Evolutionary conservation across 1,140 invertebrate genomes (phyloP).

Genomic region (Chelonus insularis): DNA sequence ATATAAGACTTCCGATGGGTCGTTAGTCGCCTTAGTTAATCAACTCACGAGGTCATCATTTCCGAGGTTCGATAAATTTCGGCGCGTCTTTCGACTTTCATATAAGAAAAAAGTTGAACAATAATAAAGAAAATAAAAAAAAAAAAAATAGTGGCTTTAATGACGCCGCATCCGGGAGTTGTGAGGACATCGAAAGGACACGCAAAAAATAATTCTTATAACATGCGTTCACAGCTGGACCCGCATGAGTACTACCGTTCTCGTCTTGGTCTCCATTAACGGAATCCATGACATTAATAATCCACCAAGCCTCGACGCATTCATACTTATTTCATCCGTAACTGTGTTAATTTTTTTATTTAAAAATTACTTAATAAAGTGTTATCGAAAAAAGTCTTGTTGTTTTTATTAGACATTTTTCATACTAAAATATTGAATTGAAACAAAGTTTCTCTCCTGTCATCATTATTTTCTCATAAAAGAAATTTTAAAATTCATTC

Average conservation of each 20-base stretch:
- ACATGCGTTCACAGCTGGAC: conserved; percentile 45
- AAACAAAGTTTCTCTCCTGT: too few relatives aligned
- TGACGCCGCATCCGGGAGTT: conserved; percentile 52
- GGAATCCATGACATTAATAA: conserved; percentile 23
- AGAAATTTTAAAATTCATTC: too few relatives aligned
- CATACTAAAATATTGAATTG: too few relatives aligned
- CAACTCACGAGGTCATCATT: not conserved
- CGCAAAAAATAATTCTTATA: conserved; percentile 43
- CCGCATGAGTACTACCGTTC: conserved; percentile 40
- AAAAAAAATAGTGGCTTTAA: conserved; percentile 37
- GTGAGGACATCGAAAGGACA: conserved; percentile 40
- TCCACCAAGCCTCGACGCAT: not conserved
- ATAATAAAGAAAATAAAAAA: conserved; percentile 7
- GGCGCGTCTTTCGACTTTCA: not conserved
- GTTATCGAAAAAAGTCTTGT: too few relatives aligned
- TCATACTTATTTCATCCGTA: too few relatives aligned
- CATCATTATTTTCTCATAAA: too few relatives aligned
- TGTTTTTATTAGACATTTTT: too few relatives aligned
- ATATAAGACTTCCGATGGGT: too few relatives aligned
- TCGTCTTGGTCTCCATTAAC: conserved; percentile 18
- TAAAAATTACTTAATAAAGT: too few relatives aligned
- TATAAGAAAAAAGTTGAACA: not conserved
- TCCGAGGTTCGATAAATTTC: conserved; percentile 8
- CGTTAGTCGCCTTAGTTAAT: not conserved
- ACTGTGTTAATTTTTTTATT: too few relatives aligned